Evolutionary conservation across 2,888 invertebrate species (phyloP).

Genomic region (Trissoscelio sp.): DNA sequence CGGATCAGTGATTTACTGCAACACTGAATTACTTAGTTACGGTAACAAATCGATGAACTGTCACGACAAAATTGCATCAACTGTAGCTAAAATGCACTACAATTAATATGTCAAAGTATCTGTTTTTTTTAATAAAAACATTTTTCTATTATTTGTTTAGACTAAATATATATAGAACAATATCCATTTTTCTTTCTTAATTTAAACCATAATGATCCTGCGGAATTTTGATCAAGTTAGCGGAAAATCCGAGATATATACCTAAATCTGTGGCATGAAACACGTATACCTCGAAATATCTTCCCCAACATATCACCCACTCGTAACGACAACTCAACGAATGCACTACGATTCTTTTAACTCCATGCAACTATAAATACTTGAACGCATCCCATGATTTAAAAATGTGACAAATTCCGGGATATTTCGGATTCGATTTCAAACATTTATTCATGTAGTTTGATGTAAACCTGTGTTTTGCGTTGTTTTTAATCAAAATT

Average conservation of each 20-base stretch:
- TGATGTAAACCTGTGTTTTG: not conserved
- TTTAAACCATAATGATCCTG: not conserved
- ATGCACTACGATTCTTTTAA: conserved; percentile 55
- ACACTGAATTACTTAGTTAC: conserved; percentile 46
- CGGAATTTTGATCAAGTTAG: conserved; percentile 4
- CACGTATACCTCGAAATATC: conserved; percentile 56
- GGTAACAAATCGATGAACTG: conserved; percentile 58
- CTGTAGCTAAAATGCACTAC: conserved; percentile 35
- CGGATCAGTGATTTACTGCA: conserved; percentile 44
- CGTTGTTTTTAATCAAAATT: not conserved
- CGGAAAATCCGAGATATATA: not conserved
- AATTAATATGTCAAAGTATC: conserved; percentile 42
- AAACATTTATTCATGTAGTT: not conserved
- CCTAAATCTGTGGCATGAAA: conserved; percentile 14
- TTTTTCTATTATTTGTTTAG: conserved; percentile 3
- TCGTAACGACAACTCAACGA: conserved; percentile 57
- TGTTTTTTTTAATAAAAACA: too few species aligned
- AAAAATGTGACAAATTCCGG: conserved; percentile 39
- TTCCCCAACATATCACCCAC: conserved; percentile 58
- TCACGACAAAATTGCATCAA: conserved; percentile 48
- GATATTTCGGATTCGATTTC: not conserved
- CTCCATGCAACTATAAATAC: conserved; percentile 58
- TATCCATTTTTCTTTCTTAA: too few species aligned
- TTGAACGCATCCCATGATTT: conserved; percentile 36
- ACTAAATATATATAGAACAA: too few species aligned